Base-by-base conservation (phyloP, 2,888 invertebrate species). In the Nematopogon swammerdamellus region DNA sequence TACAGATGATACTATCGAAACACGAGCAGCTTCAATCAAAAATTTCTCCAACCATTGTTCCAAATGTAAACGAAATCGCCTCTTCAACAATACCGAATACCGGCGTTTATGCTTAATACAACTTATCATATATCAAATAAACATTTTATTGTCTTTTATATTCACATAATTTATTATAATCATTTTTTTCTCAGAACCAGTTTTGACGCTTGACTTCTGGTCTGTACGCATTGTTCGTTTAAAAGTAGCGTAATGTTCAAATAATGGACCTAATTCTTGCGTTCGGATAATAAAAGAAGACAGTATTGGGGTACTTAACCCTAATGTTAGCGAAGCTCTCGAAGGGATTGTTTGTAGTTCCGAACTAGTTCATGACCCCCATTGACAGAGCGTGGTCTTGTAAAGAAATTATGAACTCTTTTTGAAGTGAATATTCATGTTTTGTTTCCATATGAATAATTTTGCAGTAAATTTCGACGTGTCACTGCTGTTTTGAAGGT, bases 231-330 rank as follows among this genome's bases (percentile, higher is more conserved):
- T 50, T 50, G 46, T 50, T 46, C 18, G 18, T 16, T 43, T 50
- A n/a, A n/a, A 50, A 50, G 50, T 50, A 50, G 50, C 62, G 63
- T 66, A 64, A 65, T 65, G 62, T 63, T 64, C 55, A 59, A 65
- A 64, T 64, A 64, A 64, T 65, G 55, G 57, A 64, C 60, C 59
- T 55, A 55, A 58, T 57, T 56, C 53, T 59, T 54, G 36, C 36
- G 36, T 36, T 36, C 36, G n/a, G 36, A 36, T 53, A 17, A 55
- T 57, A 56, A 58, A n/a, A 59, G 58, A 55, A 57, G 47, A 44
- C 47, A 48, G 46, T 49, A 53, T 46, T 52, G 29, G 45, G 45
- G 52, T 53, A 58, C 52, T 59, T 59, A 61, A 58, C 59, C 58
- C 57, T 55, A 53, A 44, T 50, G 52, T 55, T 51, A 46, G 48